Percentiles rank a stretch among this genome's conserved stretches.
Conservation (phyloP, 2,888 invertebrate genomes). For the Pseudococcus viburni region DNA sequence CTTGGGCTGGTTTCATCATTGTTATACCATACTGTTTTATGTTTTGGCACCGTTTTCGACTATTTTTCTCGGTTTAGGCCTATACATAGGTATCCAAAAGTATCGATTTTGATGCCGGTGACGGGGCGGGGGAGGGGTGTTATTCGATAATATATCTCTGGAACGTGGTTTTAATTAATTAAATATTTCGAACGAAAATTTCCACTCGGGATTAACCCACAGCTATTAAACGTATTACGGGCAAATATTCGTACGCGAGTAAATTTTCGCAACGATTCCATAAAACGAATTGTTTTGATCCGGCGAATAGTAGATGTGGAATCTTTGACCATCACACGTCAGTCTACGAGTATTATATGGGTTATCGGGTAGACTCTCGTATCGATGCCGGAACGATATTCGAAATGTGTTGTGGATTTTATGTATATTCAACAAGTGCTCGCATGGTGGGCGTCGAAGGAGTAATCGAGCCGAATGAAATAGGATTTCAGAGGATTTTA, state of each 20-base stretch:
- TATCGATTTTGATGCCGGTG: not conserved
- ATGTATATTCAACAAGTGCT: not conserved
- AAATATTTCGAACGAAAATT: slow-evolving; percentile 16
- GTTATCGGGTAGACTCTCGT: not conserved
- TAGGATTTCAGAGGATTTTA: not conserved
- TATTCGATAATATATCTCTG: not conserved
- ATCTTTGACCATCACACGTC: not conserved
- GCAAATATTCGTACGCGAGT: not conserved
- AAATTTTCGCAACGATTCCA: not conserved
- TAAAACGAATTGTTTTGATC: not conserved
- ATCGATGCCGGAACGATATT: not conserved
- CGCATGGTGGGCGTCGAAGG: not conserved
- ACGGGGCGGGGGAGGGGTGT: not conserved
- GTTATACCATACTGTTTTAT: not conserved
- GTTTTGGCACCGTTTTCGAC: not conserved
- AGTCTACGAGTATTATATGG: not conserved
- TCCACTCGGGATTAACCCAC: not conserved
- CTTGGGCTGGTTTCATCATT: slow-evolving; percentile 18
- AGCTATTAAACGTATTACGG: not conserved
- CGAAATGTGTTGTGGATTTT: not conserved
- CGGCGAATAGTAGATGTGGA: not conserved
- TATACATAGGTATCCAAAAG: not conserved
- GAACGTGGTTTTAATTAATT: not conserved
- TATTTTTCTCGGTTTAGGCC: not conserved
- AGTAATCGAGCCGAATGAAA: not conserved